Conservation (phyloP, 2,888 invertebrate genomes). For the Mycalesis mineus region DNA sequence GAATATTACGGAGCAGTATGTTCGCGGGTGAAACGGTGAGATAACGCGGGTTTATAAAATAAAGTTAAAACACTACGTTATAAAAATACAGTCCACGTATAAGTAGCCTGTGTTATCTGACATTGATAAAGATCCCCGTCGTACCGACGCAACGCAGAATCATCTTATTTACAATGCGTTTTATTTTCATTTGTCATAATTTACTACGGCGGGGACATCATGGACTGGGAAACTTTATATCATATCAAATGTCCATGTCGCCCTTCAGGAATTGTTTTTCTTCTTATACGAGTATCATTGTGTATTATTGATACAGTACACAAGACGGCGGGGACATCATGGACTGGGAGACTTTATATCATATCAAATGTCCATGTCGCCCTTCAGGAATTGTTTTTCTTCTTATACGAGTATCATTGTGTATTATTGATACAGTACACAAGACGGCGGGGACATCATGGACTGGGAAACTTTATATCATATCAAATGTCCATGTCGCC, state of each 20-base stretch:
- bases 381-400: background rate
- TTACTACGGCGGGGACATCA: conserved; percentile 7
- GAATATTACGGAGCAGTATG: too few species aligned
- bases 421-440: background rate
- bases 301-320: background rate
- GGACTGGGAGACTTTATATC: conserved; percentile 10
- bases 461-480: conserved; percentile 11
- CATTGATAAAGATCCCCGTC: conserved; percentile 40
- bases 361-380: background rate
- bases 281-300: background rate
- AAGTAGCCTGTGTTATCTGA: conserved; percentile 31
- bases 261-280: conserved; percentile 1
- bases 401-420: background rate
- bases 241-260: background rate
- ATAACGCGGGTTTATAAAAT: background rate
- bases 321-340: background rate
- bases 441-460: background rate
- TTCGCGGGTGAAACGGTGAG: too few species aligned
- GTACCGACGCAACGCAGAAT: conserved; percentile 28
- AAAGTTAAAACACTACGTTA: background rate
- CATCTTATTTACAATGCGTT: conserved; percentile 28
- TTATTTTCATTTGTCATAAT: conserved; percentile 26
- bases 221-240: conserved; percentile 11
- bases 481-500: conserved; percentile 1
- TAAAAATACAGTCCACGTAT: background rate